Evolutionary conservation across 1,140 invertebrate genomes (phyloP).

Genomic region (Cydia splendana): DNA sequence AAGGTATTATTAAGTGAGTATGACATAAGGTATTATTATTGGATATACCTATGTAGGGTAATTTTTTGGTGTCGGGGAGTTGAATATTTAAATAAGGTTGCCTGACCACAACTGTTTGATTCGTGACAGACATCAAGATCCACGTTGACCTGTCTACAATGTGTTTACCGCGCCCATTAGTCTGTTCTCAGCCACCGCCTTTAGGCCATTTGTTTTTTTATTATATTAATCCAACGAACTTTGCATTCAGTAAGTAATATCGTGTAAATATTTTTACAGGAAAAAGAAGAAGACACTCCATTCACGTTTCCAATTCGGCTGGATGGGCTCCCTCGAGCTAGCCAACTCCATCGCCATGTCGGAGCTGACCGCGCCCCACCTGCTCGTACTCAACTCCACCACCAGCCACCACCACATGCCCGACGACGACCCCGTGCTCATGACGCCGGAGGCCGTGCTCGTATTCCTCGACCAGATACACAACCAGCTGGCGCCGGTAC

Average conservation of each 20-base stretch:
- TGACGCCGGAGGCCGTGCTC: constrained; percentile 89
- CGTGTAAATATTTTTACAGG: constrained; percentile 58
- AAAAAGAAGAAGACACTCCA: constrained; percentile 89
- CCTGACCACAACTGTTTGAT: too few species aligned
- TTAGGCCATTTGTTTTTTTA: too few species aligned
- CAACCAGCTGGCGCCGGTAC: constrained; percentile 87
- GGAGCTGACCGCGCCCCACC: constrained; percentile 89
- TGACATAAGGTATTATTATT: too few species aligned
- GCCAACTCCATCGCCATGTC: constrained; percentile 95
- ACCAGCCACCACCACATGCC: constrained; percentile 95
- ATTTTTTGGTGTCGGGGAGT: too few species aligned
- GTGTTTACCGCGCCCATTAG: too few species aligned
- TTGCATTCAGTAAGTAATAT: too few species aligned
- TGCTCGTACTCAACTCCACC: constrained; percentile 94
- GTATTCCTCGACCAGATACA: constrained; percentile 88
- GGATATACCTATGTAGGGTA: too few species aligned
- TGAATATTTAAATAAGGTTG: too few species aligned
- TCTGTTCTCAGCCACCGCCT: too few species aligned
- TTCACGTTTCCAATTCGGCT: constrained; percentile 94
- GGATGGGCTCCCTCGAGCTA: constrained; percentile 91
- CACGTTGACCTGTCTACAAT: too few species aligned
- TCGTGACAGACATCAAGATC: too few species aligned
- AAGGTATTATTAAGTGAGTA: constrained; percentile 85
- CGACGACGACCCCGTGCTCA: constrained; percentile 88
- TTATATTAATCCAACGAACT: too few species aligned